Evolutionary conservation across 2,888 invertebrate genomes (phyloP), one percentile per base, ranked within the genome.

Genomic region (Seira musarum): DNA sequence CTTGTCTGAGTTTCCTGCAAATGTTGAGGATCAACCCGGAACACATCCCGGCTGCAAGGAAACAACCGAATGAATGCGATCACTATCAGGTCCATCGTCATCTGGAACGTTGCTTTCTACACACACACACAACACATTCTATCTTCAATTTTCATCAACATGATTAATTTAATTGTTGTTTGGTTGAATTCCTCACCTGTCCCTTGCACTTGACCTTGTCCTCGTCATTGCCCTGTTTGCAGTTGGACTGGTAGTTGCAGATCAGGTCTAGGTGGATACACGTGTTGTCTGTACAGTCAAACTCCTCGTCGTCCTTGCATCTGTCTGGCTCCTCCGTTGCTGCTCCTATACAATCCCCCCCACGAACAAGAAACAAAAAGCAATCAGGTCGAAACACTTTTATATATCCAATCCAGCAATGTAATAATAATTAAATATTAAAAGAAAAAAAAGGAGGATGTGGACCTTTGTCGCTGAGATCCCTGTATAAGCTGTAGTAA

Each of bases 21-120:
- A 96, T 96, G 88, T 96, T 96, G 90, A 95, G 95, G 83, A 96
- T 91, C 89, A 96, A 95, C 60, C 96, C 94, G 88, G 94, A 93
- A 88, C 94, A 94, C 94, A 97, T 95, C 30, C 96, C 95, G 60
- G 94, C 93, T 72, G 97, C 91, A 83, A 97, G 95, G 77, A 96
- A 90, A 22, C 94, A 94, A 89, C 96, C 96, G 78, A n/a, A 97
- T 94, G 30, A 96, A 92, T 88, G 97, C 92, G 84, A 97, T 96
- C 87, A 96, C 94, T 88, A 94, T 90, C 88, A 96, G 95, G 88
- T 96, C 88, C 70, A 82, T 88, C 86, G 19, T 88, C 64, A 87
- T 84, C 70, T 80, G 72, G 53, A 81, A 75, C 40, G 81, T 81
- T 65, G 86, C 82, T 72, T 84, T 86, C 66, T 85, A 70, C n/a